Conservation (phyloP, 2,888 invertebrate species). For the Drosophila nr. perissopoda region DNA sequence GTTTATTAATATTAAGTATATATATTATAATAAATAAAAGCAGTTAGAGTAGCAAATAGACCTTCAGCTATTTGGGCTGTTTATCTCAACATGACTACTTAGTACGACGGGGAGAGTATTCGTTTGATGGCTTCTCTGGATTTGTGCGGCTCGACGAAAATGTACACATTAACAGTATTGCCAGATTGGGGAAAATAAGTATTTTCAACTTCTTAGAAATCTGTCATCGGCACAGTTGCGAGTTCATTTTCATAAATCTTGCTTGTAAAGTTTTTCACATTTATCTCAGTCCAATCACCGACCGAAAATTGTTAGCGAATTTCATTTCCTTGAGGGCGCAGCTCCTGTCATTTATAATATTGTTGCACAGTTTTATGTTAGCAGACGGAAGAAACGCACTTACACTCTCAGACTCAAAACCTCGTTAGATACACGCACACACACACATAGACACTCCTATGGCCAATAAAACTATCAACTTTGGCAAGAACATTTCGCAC, state of each 20-base stretch:
- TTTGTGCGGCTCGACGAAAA: not conserved
- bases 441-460: slow-evolving; percentile 18
- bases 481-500: slow-evolving; percentile 43
- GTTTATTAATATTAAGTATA: not conserved
- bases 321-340: slow-evolving; percentile 4
- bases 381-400: slow-evolving; percentile 43
- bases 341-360: slow-evolving; percentile 14
- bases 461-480: slow-evolving; percentile 45
- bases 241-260: slow-evolving; percentile 9
- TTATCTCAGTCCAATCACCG: slow-evolving; percentile 21
- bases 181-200: not conserved
- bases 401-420: not conserved
- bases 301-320: slow-evolving; percentile 42
- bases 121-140: not conserved
- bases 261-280: slow-evolving; percentile 10
- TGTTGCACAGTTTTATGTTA: slow-evolving; percentile 24
- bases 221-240: not conserved
- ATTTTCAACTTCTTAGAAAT: not conserved
- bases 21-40: not conserved
- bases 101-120: not conserved
- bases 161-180: not conserved
- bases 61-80: not conserved
- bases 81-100: not conserved
- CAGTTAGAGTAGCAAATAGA: not conserved
- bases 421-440: slow-evolving; percentile 3